These are phyloP conservation scores for Xenops minutus DNA, from an alignment of 2,797 vertebrate species.

Conservation along the genomic window DNA sequence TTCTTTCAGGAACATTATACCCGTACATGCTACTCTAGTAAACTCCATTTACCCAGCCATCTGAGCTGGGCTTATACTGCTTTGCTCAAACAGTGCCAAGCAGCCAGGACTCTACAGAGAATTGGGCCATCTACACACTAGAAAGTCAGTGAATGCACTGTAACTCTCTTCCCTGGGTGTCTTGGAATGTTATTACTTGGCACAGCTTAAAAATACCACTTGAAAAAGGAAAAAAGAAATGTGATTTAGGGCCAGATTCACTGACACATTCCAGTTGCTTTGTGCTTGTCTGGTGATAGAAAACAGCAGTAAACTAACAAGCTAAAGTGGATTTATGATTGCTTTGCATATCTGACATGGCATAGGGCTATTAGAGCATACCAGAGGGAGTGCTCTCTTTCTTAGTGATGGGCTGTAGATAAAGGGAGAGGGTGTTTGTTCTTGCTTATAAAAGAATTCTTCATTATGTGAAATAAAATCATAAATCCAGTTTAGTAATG, in stretches of 20 bases:
- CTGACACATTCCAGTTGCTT: slow-evolving; percentile 61
- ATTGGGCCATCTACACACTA: background rate
- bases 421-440: slow-evolving; percentile 5
- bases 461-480: background rate
- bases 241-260: slow-evolving; percentile 52
- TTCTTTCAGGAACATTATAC: background rate
- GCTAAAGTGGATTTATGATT: slow-evolving; percentile 61
- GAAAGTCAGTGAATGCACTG: background rate
- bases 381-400: slow-evolving; percentile 25
- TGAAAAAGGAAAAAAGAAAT: slow-evolving; percentile 4
- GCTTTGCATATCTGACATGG: slow-evolving; percentile 52
- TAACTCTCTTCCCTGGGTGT: background rate
- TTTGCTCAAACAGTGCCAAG: background rate
- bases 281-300: slow-evolving; percentile 59
- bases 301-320: slow-evolving; percentile 63
- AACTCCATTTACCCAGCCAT: background rate
- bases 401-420: slow-evolving; percentile 45
- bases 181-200: slow-evolving; percentile 42
- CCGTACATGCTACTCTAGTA: background rate
- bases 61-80: background rate
- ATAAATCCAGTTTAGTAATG: background rate
- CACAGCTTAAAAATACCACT: slow-evolving; percentile 34
- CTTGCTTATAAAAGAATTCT: background rate
- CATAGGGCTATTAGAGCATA: slow-evolving; percentile 29
- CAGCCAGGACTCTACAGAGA: background rate